phyloP scores from a whole-genome alignment of 2,113 vertebrate genomes.

The Jacana jacana region DNA sequence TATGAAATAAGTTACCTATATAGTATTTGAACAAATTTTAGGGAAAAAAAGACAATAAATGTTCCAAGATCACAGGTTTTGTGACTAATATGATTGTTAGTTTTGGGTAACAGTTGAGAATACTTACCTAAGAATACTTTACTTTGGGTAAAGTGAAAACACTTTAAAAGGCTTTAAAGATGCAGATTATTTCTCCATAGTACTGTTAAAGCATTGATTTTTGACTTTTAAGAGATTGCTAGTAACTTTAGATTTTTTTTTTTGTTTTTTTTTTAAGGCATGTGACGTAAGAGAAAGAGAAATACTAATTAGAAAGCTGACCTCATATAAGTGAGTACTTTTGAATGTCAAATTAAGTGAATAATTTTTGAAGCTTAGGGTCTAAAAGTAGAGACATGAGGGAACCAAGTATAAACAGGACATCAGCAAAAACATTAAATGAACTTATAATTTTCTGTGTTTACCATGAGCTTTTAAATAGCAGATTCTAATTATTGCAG shows the following conservation, averaged over 20 bases:
- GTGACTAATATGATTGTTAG: neutral
- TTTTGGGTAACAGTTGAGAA: neutral
- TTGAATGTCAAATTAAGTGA: neutral
- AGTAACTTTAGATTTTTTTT: neutral
- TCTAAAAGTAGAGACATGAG: neutral
- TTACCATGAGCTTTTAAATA: neutral
- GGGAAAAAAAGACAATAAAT: neutral
- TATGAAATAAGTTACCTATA: neutral
- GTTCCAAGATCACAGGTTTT: neutral
- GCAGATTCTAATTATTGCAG: neutral
- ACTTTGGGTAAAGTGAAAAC: neutral
- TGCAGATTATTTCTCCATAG: neutral
- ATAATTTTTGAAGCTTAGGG: neutral
- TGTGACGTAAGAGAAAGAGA: neutral
- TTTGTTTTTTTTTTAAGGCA: neutral
- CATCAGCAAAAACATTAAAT: neutral
- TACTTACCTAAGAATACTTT: no score
- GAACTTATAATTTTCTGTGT: neutral
- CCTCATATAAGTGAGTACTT: neutral
- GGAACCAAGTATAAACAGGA: neutral
- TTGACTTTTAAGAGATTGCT: neutral
- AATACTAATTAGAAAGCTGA: neutral
- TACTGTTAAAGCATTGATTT: neutral
- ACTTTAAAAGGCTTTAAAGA: neutral
- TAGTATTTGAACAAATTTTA: neutral